phyloP scores from a whole-genome alignment of 2,888 invertebrate species.

The Trimorus sp. region DNA sequence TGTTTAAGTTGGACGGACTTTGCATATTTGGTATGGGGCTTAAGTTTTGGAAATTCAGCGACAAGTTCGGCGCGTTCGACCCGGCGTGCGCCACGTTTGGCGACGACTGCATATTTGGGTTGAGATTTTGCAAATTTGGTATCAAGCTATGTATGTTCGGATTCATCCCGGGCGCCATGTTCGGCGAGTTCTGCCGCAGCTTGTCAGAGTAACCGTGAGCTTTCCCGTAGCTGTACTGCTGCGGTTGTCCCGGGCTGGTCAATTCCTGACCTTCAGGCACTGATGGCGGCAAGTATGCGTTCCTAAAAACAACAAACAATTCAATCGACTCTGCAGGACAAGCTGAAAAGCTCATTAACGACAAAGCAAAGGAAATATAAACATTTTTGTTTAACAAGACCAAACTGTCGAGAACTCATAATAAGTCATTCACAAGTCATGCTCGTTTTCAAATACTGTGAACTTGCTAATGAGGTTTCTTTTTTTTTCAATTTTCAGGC shows the following conservation, averaged over 20 bases:
- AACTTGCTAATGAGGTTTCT: too few species aligned
- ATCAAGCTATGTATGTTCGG: constrained; percentile 77
- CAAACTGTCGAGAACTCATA: too few species aligned
- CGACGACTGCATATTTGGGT: constrained; percentile 81
- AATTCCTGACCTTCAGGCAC: constrained; percentile 92
- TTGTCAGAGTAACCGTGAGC: constrained; percentile 77
- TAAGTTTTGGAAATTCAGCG: constrained; percentile 80
- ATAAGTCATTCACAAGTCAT: too few species aligned
- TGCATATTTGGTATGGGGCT: constrained; percentile 79
- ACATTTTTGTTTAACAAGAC: too few species aligned
- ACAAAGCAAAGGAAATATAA: too few species aligned
- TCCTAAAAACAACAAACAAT: constrained; percentile 75
- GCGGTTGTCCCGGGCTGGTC: constrained; percentile 76
- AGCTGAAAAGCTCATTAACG: too few species aligned
- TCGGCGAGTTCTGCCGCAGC: constrained; percentile 77
- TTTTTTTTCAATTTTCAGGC: too few species aligned
- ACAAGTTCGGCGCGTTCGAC: constrained; percentile 76
- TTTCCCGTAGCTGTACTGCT: constrained; percentile 77
- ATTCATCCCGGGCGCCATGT: constrained; percentile 70
- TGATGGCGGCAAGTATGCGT: constrained; percentile 92
- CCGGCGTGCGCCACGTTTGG: constrained; percentile 78
- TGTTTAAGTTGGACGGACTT: constrained; percentile 73
- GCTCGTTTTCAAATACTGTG: too few species aligned
- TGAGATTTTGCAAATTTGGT: constrained; percentile 80
- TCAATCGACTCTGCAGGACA: too few species aligned